phyloP scores from a whole-genome alignment of 1,140 invertebrate species.

The Macrocentrus cingulum region DNA sequence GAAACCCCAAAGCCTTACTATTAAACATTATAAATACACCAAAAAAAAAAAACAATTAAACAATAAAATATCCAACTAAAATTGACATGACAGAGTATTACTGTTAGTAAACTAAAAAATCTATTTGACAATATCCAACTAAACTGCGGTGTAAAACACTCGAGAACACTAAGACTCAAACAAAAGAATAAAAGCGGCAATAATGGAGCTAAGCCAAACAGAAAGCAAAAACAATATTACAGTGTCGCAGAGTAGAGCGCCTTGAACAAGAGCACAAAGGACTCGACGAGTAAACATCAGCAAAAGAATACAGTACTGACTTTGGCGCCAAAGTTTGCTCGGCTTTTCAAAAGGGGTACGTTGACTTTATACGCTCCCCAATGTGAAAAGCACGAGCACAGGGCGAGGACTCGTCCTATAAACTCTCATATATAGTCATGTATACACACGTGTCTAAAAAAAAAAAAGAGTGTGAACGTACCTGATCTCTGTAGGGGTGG shows the following conservation, averaged over 20 bases:
- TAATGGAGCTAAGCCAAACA: not conserved
- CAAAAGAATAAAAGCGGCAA: not conserved
- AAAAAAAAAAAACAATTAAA: too few species aligned
- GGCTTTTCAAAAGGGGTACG: slow-evolving; percentile 3
- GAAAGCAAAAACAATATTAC: slow-evolving; percentile 9
- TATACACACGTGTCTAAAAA: slow-evolving; percentile 15
- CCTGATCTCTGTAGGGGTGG: slow-evolving; percentile 42
- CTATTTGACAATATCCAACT: too few species aligned
- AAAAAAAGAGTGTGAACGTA: slow-evolving; percentile 26
- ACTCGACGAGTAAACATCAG: slow-evolving; percentile 10
- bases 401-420: too few species aligned
- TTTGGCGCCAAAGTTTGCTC: slow-evolving; percentile 7
- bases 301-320: slow-evolving; percentile 6
- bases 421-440: not conserved
- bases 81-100: too few species aligned
- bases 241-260: not conserved
- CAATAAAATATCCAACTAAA: too few species aligned
- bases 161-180: not conserved
- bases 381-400: too few species aligned
- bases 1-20: too few species aligned
- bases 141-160: too few species aligned
- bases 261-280: not conserved
- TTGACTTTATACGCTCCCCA: too few species aligned
- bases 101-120: too few species aligned
- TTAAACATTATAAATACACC: too few species aligned